Base-by-base conservation (phyloP, 1,140 invertebrate species). In the Zelostemma sp. region DNA sequence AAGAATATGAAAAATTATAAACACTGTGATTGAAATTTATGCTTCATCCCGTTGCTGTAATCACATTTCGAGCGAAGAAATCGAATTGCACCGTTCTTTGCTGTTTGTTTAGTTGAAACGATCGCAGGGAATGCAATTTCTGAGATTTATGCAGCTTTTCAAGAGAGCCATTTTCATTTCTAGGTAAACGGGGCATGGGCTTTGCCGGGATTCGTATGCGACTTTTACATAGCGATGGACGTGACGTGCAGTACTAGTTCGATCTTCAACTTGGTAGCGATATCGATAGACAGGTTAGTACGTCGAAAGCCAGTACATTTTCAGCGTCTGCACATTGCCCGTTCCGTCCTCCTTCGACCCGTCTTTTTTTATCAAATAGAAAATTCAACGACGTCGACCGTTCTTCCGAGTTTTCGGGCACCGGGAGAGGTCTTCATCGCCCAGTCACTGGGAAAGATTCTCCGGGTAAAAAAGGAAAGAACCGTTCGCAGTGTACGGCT, bases 161-260 rank as follows among this genome's bases (percentile, higher is more conserved):
- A 40, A 12, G n/a, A 40, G 3, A 12, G 14, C 11, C 35, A 40
- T 40, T 2, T 40, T 40, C 31, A 9, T 89, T 88, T n/a, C 88
- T n/a, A 95, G 93, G 91, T 95, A 62, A 71, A 74, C 78, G 92
- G 92, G 11, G 88, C 88, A 31, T 97, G 97, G 96, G 90, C 90
- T 50, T 87, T 99, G 59, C 95, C 96, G 33, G 91, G 92, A 51
- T 90, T 95, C 73, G 90, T 98, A 16, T 99, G 98, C 86, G 97
- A 99, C 88, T 95, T 98, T 82, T 99, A 98, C 90, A 98, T 99
- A 78, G 97, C 97, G 6, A 95, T 97, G 91, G 98, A 99, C 86
- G 97, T 99, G 64, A 96, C 95, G 62, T 98, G 95, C 84, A 98
- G 96, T 77, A 99, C 98, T 21, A 98, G 97, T 74, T 99, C 97